These are phyloP conservation scores for Hydrozoanthus tunicans DNA, from an alignment of 64 coral and sea anemone genomes.

Conservation along the genomic window DNA sequence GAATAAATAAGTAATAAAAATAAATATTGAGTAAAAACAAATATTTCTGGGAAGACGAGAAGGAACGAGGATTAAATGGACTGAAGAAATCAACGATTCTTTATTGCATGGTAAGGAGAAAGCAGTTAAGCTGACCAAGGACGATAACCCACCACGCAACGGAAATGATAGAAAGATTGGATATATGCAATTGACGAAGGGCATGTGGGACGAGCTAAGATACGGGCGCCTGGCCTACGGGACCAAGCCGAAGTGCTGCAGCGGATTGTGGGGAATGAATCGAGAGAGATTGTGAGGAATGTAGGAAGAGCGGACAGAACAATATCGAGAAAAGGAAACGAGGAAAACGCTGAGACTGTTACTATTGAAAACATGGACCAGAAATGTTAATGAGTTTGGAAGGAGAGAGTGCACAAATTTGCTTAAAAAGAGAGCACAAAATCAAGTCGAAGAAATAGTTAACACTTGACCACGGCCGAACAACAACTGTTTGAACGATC, in stretches of 20 bases:
- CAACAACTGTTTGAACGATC: constrained; percentile 27
- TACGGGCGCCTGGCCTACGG: background rate
- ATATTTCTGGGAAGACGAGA: too few relatives aligned
- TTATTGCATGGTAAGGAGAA: constrained; percentile 18
- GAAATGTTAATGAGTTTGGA: too few relatives aligned
- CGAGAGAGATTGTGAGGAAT: background rate
- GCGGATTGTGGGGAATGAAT: background rate
- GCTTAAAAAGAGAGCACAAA: background rate
- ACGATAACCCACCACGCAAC: background rate
- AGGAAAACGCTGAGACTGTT: too few relatives aligned
- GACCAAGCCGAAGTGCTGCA: background rate
- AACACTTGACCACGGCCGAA: background rate
- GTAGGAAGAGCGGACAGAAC: background rate
- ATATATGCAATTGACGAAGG: constrained; percentile 28
- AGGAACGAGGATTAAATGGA: constrained; percentile 2
- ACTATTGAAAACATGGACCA: too few relatives aligned
- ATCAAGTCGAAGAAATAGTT: constrained; percentile 17
- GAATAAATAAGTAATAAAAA: too few relatives aligned
- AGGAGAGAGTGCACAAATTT: too few relatives aligned
- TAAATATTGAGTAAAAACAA: too few relatives aligned
- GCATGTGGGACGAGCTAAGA: background rate
- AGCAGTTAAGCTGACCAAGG: background rate
- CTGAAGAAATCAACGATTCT: background rate
- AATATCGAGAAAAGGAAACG: background rate
- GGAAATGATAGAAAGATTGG: constrained; percentile 15